Evolutionary conservation across 2,113 vertebrate genomes (phyloP).

Genomic region (Hydrolagus affinis): DNA sequence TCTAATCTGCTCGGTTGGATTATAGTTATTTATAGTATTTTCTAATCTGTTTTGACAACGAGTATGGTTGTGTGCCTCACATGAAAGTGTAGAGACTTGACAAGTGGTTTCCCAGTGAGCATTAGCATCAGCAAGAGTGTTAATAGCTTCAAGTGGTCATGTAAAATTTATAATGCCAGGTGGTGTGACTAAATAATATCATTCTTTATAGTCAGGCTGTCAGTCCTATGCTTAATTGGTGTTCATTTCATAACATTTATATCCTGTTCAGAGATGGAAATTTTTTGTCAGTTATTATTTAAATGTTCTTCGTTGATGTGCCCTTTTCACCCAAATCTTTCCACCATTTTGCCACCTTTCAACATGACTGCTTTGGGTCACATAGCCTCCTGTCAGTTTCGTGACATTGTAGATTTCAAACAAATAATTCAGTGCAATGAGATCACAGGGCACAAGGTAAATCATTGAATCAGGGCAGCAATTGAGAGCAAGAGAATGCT

Average conservation of each 20-base stretch:
- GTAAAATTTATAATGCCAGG: constrained; percentile 8
- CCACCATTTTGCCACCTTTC: not conserved
- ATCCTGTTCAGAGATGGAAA: not conserved
- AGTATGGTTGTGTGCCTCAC: not conserved
- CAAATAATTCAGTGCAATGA: not conserved
- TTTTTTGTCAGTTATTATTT: not conserved
- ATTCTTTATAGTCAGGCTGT: not conserved
- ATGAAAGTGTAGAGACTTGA: not conserved
- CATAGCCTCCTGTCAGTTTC: not conserved
- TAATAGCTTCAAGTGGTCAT: constrained; percentile 8
- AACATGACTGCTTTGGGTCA: not conserved
- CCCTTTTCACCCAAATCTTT: not conserved
- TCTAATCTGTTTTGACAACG: constrained; percentile 6
- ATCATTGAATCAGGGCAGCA: not conserved
- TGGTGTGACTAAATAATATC: not conserved
- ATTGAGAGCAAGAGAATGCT: not conserved
- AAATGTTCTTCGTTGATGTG: not conserved
- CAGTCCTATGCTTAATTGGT: not conserved
- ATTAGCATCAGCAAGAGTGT: not conserved
- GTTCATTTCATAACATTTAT: not conserved
- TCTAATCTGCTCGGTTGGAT: constrained; percentile 8
- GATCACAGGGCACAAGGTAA: not conserved
- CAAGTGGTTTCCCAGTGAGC: not conserved
- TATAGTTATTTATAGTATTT: not conserved
- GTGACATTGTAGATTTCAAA: not conserved